Evolutionary conservation across 2,888 invertebrate species (phyloP).

Genomic region (Aricia artaxerxes): DNA sequence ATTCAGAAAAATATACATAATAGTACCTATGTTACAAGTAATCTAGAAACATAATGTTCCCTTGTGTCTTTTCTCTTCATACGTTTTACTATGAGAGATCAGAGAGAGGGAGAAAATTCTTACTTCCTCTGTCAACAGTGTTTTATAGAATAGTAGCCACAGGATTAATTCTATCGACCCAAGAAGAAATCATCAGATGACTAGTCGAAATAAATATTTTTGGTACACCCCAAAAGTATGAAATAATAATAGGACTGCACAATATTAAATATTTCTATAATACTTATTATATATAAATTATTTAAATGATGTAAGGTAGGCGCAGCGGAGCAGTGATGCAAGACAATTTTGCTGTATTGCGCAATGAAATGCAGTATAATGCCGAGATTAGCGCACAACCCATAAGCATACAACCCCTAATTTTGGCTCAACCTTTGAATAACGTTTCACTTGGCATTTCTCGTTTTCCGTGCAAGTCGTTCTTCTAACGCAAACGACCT

Average conservation of each 20-base stretch:
- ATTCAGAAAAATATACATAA: too few relatives aligned
- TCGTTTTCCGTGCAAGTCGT: slow-evolving; percentile 17
- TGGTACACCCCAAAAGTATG: too few relatives aligned
- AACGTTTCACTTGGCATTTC: slow-evolving; percentile 22
- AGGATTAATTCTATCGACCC: too few relatives aligned
- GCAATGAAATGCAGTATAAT: slow-evolving; percentile 21
- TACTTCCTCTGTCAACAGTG: too few relatives aligned
- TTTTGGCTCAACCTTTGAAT: slow-evolving; percentile 23
- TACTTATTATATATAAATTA: not conserved
- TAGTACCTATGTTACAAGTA: too few relatives aligned
- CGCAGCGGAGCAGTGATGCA: not conserved
- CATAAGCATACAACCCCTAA: not conserved
- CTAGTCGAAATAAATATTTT: too few relatives aligned
- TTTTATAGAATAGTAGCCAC: too few relatives aligned
- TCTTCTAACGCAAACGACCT: slow-evolving; percentile 3
- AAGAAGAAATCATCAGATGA: too few relatives aligned
- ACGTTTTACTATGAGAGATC: too few relatives aligned
- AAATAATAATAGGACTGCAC: not conserved
- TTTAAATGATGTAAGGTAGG: not conserved
- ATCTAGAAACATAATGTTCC: too few relatives aligned
- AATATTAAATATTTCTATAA: not conserved
- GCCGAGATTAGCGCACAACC: not conserved
- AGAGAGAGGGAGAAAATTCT: too few relatives aligned
- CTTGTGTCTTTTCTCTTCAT: too few relatives aligned
- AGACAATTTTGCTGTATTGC: slow-evolving; percentile 25